Evolutionary conservation across 1,140 invertebrate genomes (phyloP), one percentile per base, ranked within the genome.

Genomic region (Saccostrea glomerata): DNA sequence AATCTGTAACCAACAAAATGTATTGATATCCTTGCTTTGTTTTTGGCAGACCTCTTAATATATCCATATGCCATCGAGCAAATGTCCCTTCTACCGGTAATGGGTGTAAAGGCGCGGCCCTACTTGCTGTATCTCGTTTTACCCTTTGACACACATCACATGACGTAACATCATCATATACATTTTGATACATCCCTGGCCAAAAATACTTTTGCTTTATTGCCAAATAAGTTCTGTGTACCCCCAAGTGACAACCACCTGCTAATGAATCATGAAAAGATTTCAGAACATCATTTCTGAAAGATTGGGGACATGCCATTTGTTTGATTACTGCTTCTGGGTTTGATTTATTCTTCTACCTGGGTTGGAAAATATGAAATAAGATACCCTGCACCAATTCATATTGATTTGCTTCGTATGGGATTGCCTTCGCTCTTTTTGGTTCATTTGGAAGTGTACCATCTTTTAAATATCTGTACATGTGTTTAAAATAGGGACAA

Each of bases 161-260:
- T 23, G 86, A 66, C n/a, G 55, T 55, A 17, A 84, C 63, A 58
- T 88, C 89, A 17, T 86, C 20, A 36, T 83, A 60, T 23, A 90
- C 55, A 70, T 90, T 88, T 56, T 83, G 40, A 25, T 88, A 89
- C 86, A 90, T 86, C 2, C 77, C 40, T 84, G 88, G 88, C 88
- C 88, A 89, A 47, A 84, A 90, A 54, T 86, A 92, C 36, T 89
- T 88, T 15, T 56, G n/a, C 17, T 77, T 58, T 13, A 90, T 30
- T 2, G 87, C 70, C 55, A 36, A 6, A 84, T 85, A 88, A 30
- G 87, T 88, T 15, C 87, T 82, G 40, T 89, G 66, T 5, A 56
- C 63, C 23, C 90, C 89, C 56, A 77, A 84, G 83, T 90, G 90
- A 40, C 87, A 85, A 1, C 87, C 90, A 36, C 87, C 90, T 47